A percentile compares a stretch with the other conserved stretches of the same genome.
These are phyloP conservation scores for Lysiphlebus fabarum DNA, from an alignment of 1,140 invertebrate species.

Conservation along the genomic window DNA sequence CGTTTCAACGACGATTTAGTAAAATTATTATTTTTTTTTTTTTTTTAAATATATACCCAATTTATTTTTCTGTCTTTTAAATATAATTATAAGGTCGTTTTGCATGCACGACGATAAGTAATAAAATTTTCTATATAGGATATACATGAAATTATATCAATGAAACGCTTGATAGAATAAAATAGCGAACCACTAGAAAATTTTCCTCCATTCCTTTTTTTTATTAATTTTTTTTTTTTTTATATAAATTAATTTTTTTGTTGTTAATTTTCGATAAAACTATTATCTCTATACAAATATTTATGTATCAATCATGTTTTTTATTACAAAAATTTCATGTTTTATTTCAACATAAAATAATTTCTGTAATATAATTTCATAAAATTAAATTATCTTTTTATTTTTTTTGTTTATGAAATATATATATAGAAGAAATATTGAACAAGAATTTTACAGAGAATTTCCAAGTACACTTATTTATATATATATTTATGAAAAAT, in stretches of 20 bases:
- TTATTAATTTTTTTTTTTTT: too few relatives aligned
- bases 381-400: background rate
- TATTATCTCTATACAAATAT: conserved; percentile 6
- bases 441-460: too few relatives aligned
- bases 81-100: conserved; percentile 12
- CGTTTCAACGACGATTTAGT: background rate
- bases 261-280: conserved; percentile 4
- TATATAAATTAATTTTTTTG: background rate
- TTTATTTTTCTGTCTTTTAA: conserved; percentile 1
- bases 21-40: background rate
- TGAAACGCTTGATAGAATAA: conserved; percentile 9
- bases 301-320: background rate
- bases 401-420: background rate
- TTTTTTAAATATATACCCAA: background rate
- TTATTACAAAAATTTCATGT: too few relatives aligned
- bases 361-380: too few relatives aligned
- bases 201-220: background rate
- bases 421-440: background rate
- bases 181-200: background rate
- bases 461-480: background rate
- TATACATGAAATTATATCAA: background rate
- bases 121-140: conserved; percentile 1
- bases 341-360: too few relatives aligned
- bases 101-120: conserved; percentile 11
- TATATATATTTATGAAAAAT: too few relatives aligned